Evolutionary conservation across 1,140 invertebrate genomes (phyloP).

Genomic region (Leucophenga varia): DNA sequence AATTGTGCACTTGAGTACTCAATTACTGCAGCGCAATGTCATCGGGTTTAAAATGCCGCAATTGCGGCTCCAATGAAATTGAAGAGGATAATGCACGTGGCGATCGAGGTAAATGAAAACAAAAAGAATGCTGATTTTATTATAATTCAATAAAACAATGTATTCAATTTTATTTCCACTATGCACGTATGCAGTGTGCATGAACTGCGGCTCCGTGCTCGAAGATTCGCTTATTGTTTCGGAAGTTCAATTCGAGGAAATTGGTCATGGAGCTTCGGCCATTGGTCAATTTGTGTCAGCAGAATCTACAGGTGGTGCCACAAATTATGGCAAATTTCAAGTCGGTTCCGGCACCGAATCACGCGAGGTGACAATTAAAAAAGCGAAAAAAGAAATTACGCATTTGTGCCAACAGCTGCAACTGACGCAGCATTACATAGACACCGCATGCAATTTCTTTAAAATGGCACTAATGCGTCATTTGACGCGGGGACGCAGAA

Average conservation of each 20-base stretch:
- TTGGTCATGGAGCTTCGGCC: conserved; percentile 80
- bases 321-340: conserved; percentile 77
- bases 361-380: conserved; percentile 83
- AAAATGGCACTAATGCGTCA: conserved; percentile 90
- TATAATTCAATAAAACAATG: neutral
- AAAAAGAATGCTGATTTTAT: neutral
- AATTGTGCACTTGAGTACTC: too few relatives aligned
- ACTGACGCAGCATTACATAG: conserved; percentile 87
- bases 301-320: conserved; percentile 80
- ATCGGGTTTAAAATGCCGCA: conserved; percentile 71
- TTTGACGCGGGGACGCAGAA: conserved; percentile 87
- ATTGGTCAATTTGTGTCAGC: conserved; percentile 91
- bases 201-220: conserved; percentile 91
- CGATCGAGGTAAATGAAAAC: conserved; percentile 60
- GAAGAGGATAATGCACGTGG: conserved; percentile 90
- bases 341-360: conserved; percentile 83
- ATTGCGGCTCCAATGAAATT: conserved; percentile 92
- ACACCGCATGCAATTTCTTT: conserved; percentile 94
- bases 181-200: conserved; percentile 94
- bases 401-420: conserved; percentile 76
- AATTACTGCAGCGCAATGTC: conserved; percentile 44
- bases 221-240: conserved; percentile 96
- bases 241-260: conserved; percentile 94
- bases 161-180: too few relatives aligned
- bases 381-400: conserved; percentile 81